A percentile compares a stretch with the other conserved stretches of the same genome.
phyloP scores from a whole-genome alignment of 2,113 vertebrate genomes.

The Laterallus jamaicensis region DNA sequence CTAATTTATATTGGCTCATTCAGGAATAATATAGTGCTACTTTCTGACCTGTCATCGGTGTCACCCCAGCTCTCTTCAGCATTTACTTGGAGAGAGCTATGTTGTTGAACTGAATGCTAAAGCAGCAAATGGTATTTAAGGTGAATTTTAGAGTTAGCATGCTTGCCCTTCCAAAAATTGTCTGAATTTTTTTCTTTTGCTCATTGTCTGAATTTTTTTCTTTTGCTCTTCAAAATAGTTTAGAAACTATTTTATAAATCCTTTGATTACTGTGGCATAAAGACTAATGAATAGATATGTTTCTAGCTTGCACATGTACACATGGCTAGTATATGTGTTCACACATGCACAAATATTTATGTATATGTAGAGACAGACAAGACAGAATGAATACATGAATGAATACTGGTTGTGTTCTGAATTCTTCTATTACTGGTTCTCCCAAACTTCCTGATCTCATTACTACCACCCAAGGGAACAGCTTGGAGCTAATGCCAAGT shows the following conservation, averaged over 20 bases:
- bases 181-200: background rate
- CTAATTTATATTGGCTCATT: background rate
- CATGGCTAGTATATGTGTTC: fast-evolving
- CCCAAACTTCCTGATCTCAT: slow-evolving; percentile 30
- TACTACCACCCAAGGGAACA: slow-evolving; percentile 45
- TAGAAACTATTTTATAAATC: background rate
- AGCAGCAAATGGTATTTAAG: background rate
- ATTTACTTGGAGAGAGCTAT: background rate
- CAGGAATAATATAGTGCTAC: background rate
- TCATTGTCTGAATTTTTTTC: background rate
- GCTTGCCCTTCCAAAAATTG: background rate
- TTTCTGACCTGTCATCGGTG: background rate
- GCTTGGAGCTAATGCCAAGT: background rate
- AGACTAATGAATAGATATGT: background rate
- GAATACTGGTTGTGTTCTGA: background rate
- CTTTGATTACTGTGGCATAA: background rate
- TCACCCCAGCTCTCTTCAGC: background rate
- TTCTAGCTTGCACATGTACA: background rate
- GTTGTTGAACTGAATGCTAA: background rate
- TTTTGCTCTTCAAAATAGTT: background rate
- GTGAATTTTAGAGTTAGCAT: background rate
- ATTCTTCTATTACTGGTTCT: background rate
- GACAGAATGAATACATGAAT: background rate
- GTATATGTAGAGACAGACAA: background rate
- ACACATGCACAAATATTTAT: background rate